Evolutionary conservation across 2,888 invertebrate species (phyloP), one percentile per base, ranked within the genome.

Genomic region (Idaea straminata): DNA sequence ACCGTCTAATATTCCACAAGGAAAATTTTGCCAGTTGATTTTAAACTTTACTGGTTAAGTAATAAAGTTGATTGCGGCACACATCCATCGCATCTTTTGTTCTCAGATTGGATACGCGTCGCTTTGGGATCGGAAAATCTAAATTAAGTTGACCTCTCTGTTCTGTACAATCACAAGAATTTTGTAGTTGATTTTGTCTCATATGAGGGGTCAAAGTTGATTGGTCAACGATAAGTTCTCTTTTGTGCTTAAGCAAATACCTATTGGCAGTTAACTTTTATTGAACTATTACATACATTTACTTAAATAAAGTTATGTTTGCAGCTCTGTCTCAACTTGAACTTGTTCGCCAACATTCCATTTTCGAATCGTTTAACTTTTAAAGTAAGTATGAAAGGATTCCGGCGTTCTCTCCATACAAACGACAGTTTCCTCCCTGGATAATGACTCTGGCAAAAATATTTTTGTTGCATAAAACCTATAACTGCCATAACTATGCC

Each of bases 271-370:
- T 88, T 87, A 87, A 86, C 83, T 88, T 90, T 89, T 88, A 90
- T 88, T 79, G 78, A 80, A 86, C 87, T 86, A 83, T 87, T 84
- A 84, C 86, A 86, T 85, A 84, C 82, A 87, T 87, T 84, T 77
- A 75, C 77, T 78, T 76, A 82, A 85, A 87, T 87, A 88, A 85
- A 87, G 81, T 86, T 80, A 83, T 87, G 84, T 84, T 81, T 81
- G 74, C 79, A 78, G 75, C 77, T 80, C 74, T 74, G 66, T 69
- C 65, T 62, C 74, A 71, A 76, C 72, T 73, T 65, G 70, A 65
- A 68, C 72, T 73, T 72, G 74, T 75, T 72, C 62, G 67, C 66
- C 64, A 74, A 70, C 69, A 68, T 77, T 74, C 74, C 74, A 72
- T 77, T 79, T 78, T 69, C 69, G n/a, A 60, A 61, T 47, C 64